Conservation (phyloP, 2,888 invertebrate species). For the Lamellibrachia columna region DNA sequence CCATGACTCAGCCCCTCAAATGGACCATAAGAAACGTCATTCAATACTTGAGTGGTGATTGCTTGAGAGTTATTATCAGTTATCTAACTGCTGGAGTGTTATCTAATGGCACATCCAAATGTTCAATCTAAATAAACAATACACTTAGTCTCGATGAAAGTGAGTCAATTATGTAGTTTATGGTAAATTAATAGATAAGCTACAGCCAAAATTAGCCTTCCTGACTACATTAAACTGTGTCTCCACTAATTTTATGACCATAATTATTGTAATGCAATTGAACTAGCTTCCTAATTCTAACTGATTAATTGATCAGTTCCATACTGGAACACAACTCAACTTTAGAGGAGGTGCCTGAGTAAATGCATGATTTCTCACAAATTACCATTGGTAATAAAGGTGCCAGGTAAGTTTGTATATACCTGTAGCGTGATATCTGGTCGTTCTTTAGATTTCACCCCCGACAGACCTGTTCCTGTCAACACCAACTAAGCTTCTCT, state of each 20-base stretch:
- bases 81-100: neutral
- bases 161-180: neutral
- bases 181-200: neutral
- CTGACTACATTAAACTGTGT: no score
- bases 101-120: neutral
- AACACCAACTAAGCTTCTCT: no score
- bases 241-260: neutral
- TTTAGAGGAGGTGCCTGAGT: neutral
- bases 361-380: neutral
- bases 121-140: neutral
- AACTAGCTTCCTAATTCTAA: neutral
- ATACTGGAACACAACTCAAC: neutral
- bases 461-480: no score
- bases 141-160: neutral
- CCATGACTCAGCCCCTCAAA: neutral
- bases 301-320: neutral
- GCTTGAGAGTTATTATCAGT: neutral
- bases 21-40: neutral
- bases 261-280: neutral
- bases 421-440: no score
- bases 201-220: neutral
- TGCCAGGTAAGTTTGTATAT: no score
- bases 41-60: neutral
- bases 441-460: no score
- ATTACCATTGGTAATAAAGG: neutral